Percentiles rank a stretch among this genome's conserved stretches.
These are phyloP conservation scores for Spizaetus ornatus DNA, from an alignment of 2,113 vertebrate species.

Conservation along the genomic window DNA sequence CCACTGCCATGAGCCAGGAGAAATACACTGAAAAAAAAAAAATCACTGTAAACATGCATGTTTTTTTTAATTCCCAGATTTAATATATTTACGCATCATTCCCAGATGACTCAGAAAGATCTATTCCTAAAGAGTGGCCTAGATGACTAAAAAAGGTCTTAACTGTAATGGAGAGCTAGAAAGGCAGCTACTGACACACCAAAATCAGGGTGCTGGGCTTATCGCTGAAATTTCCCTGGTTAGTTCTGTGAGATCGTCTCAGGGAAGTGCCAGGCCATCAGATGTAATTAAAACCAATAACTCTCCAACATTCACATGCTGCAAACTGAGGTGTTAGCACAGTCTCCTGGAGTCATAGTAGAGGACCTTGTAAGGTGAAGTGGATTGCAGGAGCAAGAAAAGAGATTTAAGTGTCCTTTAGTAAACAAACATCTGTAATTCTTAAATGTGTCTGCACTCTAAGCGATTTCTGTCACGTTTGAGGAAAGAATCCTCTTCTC, in stretches of 20 bases:
- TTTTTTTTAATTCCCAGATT: not conserved
- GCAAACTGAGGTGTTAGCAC: not conserved
- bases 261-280: not conserved
- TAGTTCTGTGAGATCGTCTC: not conserved
- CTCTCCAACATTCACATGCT: not conserved
- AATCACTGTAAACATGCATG: not conserved
- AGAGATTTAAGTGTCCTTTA: not conserved
- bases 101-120: not conserved
- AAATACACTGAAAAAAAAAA: not conserved
- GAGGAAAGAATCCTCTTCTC: not conserved
- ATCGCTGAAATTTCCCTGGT: rapidly evolving
- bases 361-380: not conserved
- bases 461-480: not conserved
- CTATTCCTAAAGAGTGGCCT: not conserved
- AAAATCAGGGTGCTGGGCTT: not conserved
- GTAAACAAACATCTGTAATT: not conserved
- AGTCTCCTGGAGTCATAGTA: not conserved
- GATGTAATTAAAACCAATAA: not conserved
- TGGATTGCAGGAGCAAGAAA: not conserved
- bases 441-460: not conserved
- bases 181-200: not conserved
- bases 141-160: not conserved
- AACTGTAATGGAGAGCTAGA: not conserved
- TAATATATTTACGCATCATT: not conserved
- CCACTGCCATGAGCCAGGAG: not conserved